Evolutionary conservation across 2,888 invertebrate genomes (phyloP).

Genomic region (Fragum sueziense): DNA sequence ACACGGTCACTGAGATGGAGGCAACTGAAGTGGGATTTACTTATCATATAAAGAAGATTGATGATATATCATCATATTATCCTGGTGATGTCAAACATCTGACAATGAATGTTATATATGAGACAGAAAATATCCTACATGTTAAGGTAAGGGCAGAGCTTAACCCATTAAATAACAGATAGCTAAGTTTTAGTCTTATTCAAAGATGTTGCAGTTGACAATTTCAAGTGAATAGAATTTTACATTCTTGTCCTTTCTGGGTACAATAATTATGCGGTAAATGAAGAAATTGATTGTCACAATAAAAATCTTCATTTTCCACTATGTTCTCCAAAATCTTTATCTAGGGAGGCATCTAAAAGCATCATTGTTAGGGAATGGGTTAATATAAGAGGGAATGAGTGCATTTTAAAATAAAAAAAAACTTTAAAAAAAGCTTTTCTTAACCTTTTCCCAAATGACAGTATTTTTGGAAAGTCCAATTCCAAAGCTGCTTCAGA

Average conservation of each 20-base stretch:
- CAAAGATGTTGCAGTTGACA: too few species aligned
- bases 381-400: neutral
- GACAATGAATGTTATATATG: constrained; percentile 65
- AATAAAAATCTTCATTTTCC: too few species aligned
- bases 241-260: constrained; percentile 42
- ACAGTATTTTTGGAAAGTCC: too few species aligned
- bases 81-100: constrained; percentile 62
- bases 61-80: constrained; percentile 58
- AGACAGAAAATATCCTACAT: constrained; percentile 63
- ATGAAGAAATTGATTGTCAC: too few species aligned
- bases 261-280: constrained; percentile 46
- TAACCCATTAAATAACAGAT: neutral
- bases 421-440: too few species aligned
- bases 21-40: constrained; percentile 54
- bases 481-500: too few species aligned
- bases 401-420: too few species aligned
- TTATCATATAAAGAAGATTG: constrained; percentile 50
- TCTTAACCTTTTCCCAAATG: too few species aligned
- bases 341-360: neutral
- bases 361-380: neutral
- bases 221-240: too few species aligned
- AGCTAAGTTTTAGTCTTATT: neutral
- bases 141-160: constrained; percentile 64
- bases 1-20: constrained; percentile 39
- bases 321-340: neutral